Evolutionary conservation across 2,888 invertebrate genomes (phyloP).

Genomic region (Dryococelus australis): DNA sequence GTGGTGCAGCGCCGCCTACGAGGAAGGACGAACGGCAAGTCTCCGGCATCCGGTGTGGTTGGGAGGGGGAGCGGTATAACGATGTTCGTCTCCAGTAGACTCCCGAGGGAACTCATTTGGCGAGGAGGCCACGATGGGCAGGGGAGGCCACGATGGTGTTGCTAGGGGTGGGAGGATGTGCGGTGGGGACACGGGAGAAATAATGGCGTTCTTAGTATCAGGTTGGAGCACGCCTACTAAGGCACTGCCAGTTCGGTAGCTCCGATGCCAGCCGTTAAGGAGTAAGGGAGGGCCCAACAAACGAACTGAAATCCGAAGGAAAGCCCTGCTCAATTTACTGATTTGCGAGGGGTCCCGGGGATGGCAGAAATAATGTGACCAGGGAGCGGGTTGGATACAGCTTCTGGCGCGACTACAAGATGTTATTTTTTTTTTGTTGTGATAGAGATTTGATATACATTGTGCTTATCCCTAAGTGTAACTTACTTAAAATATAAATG

Average conservation of each 20-base stretch:
- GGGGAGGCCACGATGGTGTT: neutral
- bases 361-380: neutral
- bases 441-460: no score
- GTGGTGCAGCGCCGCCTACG: no score
- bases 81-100: neutral
- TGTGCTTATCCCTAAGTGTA: no score
- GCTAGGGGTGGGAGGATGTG: neutral
- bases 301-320: slow-evolving; percentile 8
- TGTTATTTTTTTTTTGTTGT: no score
- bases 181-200: neutral
- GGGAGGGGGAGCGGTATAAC: neutral
- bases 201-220: slow-evolving; percentile 16
- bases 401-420: no score
- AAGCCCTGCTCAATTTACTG: slow-evolving; percentile 8
- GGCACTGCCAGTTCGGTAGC: neutral
- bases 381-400: neutral
- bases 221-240: neutral
- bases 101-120: slow-evolving; percentile 11
- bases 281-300: neutral
- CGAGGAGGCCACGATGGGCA: neutral
- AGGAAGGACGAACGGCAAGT: neutral
- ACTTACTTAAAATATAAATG: no score
- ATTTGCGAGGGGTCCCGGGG: neutral
- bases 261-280: neutral
- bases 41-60: neutral